Evolutionary conservation across 1,140 invertebrate species (phyloP), one percentile per base, ranked within the genome.

Genomic region (Prorops nasuta): DNA sequence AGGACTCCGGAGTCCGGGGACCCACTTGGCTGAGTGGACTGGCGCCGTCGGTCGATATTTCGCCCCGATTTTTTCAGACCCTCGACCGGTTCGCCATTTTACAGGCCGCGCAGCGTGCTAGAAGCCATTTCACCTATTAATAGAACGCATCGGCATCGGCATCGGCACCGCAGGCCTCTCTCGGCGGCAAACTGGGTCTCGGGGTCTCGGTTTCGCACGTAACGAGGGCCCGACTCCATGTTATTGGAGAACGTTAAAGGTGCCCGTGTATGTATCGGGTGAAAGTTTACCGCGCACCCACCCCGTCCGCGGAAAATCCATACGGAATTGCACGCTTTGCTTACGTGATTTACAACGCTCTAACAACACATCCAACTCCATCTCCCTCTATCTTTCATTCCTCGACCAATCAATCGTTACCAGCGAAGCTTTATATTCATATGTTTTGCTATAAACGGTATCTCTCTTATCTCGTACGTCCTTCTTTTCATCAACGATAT

Each of bases 181-280:
- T 10, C 24, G 24, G 4, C 24, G 39, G 19, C 18, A 60, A 60
- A 58, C 48, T 56, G 49, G 56, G 58, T 61, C 58, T 60, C 52
- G 56, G 48, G 52, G 58, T 60, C 57, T 60, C 58, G 53, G 51
- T 60, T 61, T 59, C 45, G 53, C 51, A 19, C 56, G 43, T 50
- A 54, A 59, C 35, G 43, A 39, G 40, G 24, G 47, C 19, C 16
- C 47, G 38, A 44, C 18, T 18, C 24, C 47, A 51, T 56, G 56
- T 60, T 56, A 60, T 46, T 47, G 58, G 56, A 14, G 34, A 2
- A 35, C 3, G 34, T n/a, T n/a, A n/a, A n/a, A n/a, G n/a, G n/a
- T n/a, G n/a, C n/a, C n/a, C n/a, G n/a, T 15, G 34, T 35, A n/a
- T 16, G n/a, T 6, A 12, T 35, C 34, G 7, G 34, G 34, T n/a